Percentiles rank a stretch among this genome's conserved stretches.
Conservation (phyloP, 30 jellyfish, hydroid and myxozoan species). For the Clytia hemisphaerica region DNA sequence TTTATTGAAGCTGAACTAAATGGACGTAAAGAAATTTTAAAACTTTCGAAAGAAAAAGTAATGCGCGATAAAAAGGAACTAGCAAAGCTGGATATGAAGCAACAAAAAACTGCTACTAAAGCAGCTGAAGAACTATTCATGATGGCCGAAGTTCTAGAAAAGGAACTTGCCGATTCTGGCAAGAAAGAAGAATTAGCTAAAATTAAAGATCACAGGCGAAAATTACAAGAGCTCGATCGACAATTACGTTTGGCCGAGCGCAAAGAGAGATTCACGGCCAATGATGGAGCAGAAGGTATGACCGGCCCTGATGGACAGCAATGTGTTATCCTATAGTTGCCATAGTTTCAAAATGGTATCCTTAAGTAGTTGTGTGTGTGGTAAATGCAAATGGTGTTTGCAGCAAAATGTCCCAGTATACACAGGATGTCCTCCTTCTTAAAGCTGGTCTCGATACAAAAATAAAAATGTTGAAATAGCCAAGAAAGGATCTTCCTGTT, state of each 20-base stretch:
- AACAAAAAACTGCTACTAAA: conserved; percentile 61
- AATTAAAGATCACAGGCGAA: conserved; percentile 71
- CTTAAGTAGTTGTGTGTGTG: too few species aligned
- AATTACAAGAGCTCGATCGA: conserved; percentile 81
- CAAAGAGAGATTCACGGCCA: conserved; percentile 73
- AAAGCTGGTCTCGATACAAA: too few species aligned
- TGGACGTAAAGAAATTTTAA: conserved; percentile 62
- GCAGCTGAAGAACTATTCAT: conserved; percentile 88
- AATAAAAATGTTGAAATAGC: too few species aligned
- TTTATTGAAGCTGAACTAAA: conserved; percentile 85
- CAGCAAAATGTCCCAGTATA: too few species aligned
- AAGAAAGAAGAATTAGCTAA: conserved; percentile 74
- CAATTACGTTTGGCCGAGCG: conserved; percentile 79
- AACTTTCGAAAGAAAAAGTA: conserved; percentile 74
- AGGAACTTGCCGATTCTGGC: conserved; percentile 78
- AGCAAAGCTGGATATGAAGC: conserved; percentile 86
- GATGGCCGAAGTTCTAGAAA: conserved; percentile 85
- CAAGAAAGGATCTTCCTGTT: too few species aligned
- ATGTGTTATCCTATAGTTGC: conserved; percentile 22
- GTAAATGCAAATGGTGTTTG: too few species aligned
- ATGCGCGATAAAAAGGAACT: conserved; percentile 71
- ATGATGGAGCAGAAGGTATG: conserved; percentile 61
- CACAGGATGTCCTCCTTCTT: too few species aligned
- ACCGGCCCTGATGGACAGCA: conserved; percentile 33
- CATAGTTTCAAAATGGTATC: too few species aligned